A percentile compares a stretch with the other conserved stretches of the same genome.
These are phyloP conservation scores for Girardinichthys multiradiatus DNA, from an alignment of 2,113 vertebrate species.

Conservation along the genomic window DNA sequence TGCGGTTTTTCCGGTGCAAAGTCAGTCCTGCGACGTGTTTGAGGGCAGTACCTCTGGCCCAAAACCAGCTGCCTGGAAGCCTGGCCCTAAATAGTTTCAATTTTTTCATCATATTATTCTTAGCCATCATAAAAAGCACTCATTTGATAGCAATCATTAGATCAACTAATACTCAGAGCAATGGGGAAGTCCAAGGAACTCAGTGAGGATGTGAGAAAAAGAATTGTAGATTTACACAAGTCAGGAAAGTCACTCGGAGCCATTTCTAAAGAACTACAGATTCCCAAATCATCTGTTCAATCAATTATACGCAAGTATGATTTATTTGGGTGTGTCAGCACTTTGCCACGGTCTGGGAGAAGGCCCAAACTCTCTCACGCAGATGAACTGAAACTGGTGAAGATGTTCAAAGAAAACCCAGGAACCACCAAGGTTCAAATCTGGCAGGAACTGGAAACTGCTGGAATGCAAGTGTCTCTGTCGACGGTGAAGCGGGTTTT, in stretches of 20 bases:
- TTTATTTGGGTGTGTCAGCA: neutral
- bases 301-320: neutral
- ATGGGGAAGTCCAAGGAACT: neutral
- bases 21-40: neutral
- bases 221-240: neutral
- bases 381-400: neutral
- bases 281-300: neutral
- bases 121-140: neutral
- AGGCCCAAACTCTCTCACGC: neutral
- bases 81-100: neutral
- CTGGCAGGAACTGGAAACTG: neutral
- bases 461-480: constrained; percentile 1
- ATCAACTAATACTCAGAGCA: neutral
- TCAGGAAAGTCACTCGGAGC: neutral
- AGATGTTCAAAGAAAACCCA: neutral
- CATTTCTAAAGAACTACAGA: neutral
- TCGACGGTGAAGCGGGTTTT: neutral
- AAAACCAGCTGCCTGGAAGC: neutral
- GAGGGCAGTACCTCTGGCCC: neutral
- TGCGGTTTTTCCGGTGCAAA: neutral
- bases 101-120: neutral
- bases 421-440: neutral
- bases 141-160: neutral
- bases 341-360: neutral
- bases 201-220: neutral